Evolutionary conservation across 2,113 vertebrate genomes (phyloP), one percentile per base, ranked within the genome.

Genomic region (Psephotus haematonotus): DNA sequence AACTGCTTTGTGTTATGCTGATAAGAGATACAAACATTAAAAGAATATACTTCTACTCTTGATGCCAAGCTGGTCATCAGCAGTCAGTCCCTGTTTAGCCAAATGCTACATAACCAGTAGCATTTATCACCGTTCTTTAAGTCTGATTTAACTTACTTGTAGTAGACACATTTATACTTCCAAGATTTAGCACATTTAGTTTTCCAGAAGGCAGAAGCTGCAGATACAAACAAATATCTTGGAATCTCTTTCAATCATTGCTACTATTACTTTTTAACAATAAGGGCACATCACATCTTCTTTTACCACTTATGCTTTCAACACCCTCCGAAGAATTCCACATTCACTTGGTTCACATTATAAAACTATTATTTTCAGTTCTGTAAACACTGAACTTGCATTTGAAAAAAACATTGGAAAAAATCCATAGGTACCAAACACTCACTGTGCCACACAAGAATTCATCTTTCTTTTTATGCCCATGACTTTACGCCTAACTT

Each of bases 251-350:
- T 23, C 19, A 17, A 10, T 12, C 9, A 31, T 41, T 59, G 2
- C 3, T 37, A 19, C 6, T 33, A 20, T 22, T 24, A 50, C 4
- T 28, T 5, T 67, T 22, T 20, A 74, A 64, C 9, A 39, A 11
- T 9, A 72, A 39, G 17, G 7, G 31, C 24, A 65, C 35, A 20
- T 28, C 24, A 29, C 10, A n/a, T 14, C 25, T 46, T 67, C 13
- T 8, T 46, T 55, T 13, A 55, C 5, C 23, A 2, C 10, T 69
- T 10, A 4, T 10, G 7, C 9, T 64, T 22, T 59, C 28, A 37
- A 44, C 8, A 46, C 31, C 4, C 0, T 13, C 3, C 1, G 23
- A 10, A 65, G 20, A 89, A 5, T 1, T 3, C 7, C 11, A 1
- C 1, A 1, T 37, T 27, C 39, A 33, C 11, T 17, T 20, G 11